Percentiles rank a stretch among this genome's conserved stretches.
phyloP scores from a whole-genome alignment of 2,113 vertebrate genomes.

The Geococcyx californianus region DNA sequence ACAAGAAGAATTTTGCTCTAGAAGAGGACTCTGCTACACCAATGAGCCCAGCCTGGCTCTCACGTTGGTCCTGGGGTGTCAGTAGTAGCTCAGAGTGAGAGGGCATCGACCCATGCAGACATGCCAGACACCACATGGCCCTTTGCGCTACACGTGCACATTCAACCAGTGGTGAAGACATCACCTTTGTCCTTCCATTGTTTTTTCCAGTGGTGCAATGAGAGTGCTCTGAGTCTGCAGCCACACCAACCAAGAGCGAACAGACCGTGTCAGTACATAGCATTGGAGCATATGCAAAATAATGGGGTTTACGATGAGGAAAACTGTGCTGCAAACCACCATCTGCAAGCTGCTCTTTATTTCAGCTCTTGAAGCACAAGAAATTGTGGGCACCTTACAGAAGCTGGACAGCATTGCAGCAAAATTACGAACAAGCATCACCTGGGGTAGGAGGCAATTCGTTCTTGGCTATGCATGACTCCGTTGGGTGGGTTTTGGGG shows the following conservation, averaged over 20 bases:
- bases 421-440: fast-evolving
- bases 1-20: neutral
- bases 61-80: fast-evolving
- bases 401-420: neutral
- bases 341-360: neutral
- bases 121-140: neutral
- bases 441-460: neutral
- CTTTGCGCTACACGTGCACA: neutral
- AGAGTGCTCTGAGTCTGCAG: neutral
- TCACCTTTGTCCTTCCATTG: neutral
- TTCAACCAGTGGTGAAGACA: neutral
- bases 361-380: neutral
- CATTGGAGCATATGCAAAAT: neutral
- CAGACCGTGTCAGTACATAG: neutral
- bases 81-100: neutral
- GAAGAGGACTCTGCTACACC: neutral
- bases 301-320: neutral
- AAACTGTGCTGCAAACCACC: neutral
- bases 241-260: neutral
- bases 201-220: neutral
- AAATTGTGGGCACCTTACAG: neutral
- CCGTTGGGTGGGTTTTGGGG: neutral
- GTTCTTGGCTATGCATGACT: neutral
- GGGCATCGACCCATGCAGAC: fast-evolving
- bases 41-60: fast-evolving